Conservation (phyloP, 2,888 invertebrate genomes). For the Laspeyria flexula region DNA sequence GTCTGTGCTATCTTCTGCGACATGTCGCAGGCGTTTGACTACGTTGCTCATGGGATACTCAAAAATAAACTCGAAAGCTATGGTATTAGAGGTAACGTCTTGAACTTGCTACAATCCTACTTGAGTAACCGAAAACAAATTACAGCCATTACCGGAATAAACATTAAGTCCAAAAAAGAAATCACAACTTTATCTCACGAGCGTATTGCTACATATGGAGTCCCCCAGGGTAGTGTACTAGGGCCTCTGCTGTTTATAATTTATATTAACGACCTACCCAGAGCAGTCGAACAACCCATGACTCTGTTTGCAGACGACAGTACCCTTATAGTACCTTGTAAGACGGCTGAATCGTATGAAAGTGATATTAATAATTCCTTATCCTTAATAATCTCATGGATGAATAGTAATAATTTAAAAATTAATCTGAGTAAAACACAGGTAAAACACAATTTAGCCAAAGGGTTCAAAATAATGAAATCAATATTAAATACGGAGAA, state of each 20-base stretch:
- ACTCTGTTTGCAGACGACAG: conserved; percentile 1
- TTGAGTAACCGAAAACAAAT: background rate
- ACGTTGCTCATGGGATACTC: background rate
- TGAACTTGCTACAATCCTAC: background rate
- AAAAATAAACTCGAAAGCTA: background rate
- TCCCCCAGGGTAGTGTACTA: background rate
- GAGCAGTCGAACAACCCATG: background rate
- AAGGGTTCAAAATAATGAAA: no score
- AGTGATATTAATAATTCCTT: background rate
- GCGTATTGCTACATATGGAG: background rate
- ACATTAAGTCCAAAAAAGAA: background rate
- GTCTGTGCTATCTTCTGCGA: background rate
- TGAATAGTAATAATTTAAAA: conserved; percentile 2
- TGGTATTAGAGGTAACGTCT: background rate
- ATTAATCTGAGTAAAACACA: background rate
- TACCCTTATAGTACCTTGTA: background rate
- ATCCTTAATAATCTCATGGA: background rate
- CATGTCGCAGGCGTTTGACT: background rate
- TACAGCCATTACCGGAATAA: background rate
- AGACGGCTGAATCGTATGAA: background rate
- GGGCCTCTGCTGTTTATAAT: background rate
- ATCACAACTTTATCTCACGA: background rate
- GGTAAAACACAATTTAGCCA: no score
- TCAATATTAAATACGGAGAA: no score
- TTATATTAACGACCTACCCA: conserved; percentile 1